Base-by-base conservation (phyloP, 2,888 invertebrate species). In the Linnaemya tessellans region DNA sequence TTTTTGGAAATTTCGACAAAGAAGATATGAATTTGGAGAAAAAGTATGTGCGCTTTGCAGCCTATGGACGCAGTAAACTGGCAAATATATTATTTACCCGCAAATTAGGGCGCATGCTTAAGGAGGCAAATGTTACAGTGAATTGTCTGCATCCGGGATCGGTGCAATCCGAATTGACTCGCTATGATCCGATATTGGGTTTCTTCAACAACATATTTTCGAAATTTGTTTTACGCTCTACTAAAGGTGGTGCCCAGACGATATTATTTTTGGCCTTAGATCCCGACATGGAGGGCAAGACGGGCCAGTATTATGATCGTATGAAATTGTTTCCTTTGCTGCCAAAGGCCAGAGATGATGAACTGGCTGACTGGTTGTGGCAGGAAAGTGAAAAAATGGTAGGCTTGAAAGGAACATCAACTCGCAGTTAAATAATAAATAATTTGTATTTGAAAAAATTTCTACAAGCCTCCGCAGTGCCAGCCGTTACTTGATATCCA, bases 31-130 rank as follows among this genome's bases (percentile, higher is more conserved):
- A 97, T 91, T 95, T 94, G 88, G 95, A 96, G 88, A 93, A 94
- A 77, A 91, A 93, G 0, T 97, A 97, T 88, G 92, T 95, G 1
- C 89, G 94, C 4, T 89, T 94, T 1, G 93, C 93, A 71, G 96
- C 96, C 0, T 97, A 97, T 89, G 92, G 93, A 41, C 96, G 96
- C 90, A 97, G 97, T 90, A 97, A 97, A 93, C 91, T 96, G 75
- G 96, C 97, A 0, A 97, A 97, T 90, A 91, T 97, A 65, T 90
- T 97, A 64, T 97, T 97, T 89, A 94, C 96, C 0, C 94, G 93
- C 87, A 95, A 96, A 90, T 92, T 97, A 43, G 94, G 95, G 0
- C 93, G 93, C 73, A 93, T 94, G 90, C 90, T 96, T 13, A 93
- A 94, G 93, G 95, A 88, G 1, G 87, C 90, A 0, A 94, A 94